Base-by-base conservation (phyloP, 2,888 invertebrate genomes). In the Nasonia oneida region DNA sequence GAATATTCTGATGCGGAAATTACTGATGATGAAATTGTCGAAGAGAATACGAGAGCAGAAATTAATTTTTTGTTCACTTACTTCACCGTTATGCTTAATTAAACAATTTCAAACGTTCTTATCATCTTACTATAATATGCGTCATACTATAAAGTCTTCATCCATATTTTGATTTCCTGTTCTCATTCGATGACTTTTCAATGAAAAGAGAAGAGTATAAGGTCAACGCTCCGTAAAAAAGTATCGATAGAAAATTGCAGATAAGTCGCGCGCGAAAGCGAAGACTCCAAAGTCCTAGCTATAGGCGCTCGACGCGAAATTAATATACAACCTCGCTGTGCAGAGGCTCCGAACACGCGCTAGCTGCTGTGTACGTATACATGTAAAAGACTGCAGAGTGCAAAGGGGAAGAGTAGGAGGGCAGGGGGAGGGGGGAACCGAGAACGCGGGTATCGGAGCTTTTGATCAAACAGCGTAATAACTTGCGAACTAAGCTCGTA, bases 401-500 rank as follows among this genome's bases (percentile, higher is more conserved):
- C 4, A 33, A 33, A 29, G 67, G 23, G 5, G 3, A 2, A 67
- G 29, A 12, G 70, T 14, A 18, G 10, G 64, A 3, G 64, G 23
- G 67, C 0, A 14, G 15, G 42, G 42, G 15, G 71, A 0, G 39
- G n/a, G 12, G 1, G 14, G 15, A 39, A 39, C 79, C 50, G 78
- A 81, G 70, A 23, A 75, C 71, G 79, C 83, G 86, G 87, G 87
- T 90, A 90, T 90, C 89, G 89, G 80, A 88, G 89, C 89, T 90
- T 89, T 90, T 90, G 90, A 91, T 90, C 90, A 89, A 89, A 89
- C 88, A 89, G 87, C 88, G 89, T 90, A 90, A 91, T 90, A 90
- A 91, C 89, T 91, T 89, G 67, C 87, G 87, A 89, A 89, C 89
- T 89, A 88, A 89, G 88, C 88, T 83, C 85, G 89, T 90, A 89